Evolutionary conservation across 2,797 vertebrate species (phyloP), one percentile per base, ranked within the genome.

Genomic region (Enteromius trimaculatus): DNA sequence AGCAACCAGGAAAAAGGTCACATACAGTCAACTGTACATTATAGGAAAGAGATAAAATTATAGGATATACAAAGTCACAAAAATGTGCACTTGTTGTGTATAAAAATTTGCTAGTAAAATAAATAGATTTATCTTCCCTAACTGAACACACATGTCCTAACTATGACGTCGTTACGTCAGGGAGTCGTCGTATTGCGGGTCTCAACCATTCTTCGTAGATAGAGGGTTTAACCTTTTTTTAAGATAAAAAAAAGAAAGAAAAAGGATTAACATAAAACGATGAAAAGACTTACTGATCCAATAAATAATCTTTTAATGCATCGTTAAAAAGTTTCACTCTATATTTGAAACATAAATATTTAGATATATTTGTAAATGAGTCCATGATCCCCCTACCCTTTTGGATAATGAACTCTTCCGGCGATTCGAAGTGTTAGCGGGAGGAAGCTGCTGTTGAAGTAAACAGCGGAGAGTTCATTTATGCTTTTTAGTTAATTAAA

Each of bases 391-490:
- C 76, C 84, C 82, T 49, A 65, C 19, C 0, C 16, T 70, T 29
- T 3, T 1, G 0, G 0, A 8, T 23, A 21, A 86, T 94, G 91
- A 90, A 89, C 4, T 80, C 51, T 19, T 88, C 93, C 89, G 0
- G 0, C 2, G 5, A 53, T 94, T 94, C 81, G 84, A 93, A 94
- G 39, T 79, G 4, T 65, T 86, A 83, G 94, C 94, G 94, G 92
- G 94, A 94, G 87, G 89, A 92, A 77, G 87, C 53, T 3, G 42
- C 6, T 39, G 26, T 55, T 51, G 44, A 19, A 14, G 21, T 19
- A 14, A 26, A 58, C 8, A 3, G 23, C 29, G 2, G 21, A 10
- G 23, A 42, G 13, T 58, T 13, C 11, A 31, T 16, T 13, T 29
- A 11, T 3, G 23, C 14, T 49, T 37, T 60, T 21, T 0, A 65